Evolutionary conservation across 2,797 vertebrate genomes (phyloP).

Genomic region (Denticeps clupeoides): DNA sequence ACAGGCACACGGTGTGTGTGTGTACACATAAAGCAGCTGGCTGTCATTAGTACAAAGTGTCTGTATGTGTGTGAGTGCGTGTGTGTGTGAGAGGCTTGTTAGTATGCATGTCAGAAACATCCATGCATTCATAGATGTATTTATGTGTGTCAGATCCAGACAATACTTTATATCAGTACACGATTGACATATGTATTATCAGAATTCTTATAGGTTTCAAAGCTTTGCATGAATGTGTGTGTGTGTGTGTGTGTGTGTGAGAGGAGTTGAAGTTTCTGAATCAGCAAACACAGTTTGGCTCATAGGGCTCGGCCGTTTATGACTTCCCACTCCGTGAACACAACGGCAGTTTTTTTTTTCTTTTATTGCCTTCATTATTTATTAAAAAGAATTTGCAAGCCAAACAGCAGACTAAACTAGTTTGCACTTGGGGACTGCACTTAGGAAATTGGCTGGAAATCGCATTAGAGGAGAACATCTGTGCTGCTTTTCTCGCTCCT

Average conservation of each 20-base stretch:
- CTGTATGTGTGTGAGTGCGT: slow-evolving; percentile 30
- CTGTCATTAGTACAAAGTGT: neutral
- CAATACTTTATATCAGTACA: no score
- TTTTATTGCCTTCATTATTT: slow-evolving; percentile 78
- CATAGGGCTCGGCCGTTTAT: slow-evolving; percentile 6
- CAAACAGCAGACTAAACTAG: slow-evolving; percentile 77
- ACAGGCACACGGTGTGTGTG: no score
- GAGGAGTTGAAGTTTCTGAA: slow-evolving; percentile 25
- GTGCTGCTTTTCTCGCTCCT: slow-evolving; percentile 54
- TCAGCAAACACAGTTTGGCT: slow-evolving; percentile 35
- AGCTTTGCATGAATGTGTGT: no score
- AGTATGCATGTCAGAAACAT: no score
- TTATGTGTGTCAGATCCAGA: no score
- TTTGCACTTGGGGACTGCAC: slow-evolving; percentile 76
- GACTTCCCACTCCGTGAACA: neutral
- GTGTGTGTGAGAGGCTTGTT: slow-evolving; percentile 19
- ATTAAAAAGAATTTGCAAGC: slow-evolving; percentile 82
- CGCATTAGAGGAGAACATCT: slow-evolving; percentile 89
- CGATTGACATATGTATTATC: no score
- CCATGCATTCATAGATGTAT: no score
- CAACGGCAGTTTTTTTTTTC: slow-evolving; percentile 52
- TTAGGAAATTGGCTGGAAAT: slow-evolving; percentile 94
- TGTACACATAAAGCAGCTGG: no score
- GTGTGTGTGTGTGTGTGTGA: neutral
- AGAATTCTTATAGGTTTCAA: no score